phyloP scores from a whole-genome alignment of 2,888 invertebrate genomes.

The Sminthurides aquaticus region DNA sequence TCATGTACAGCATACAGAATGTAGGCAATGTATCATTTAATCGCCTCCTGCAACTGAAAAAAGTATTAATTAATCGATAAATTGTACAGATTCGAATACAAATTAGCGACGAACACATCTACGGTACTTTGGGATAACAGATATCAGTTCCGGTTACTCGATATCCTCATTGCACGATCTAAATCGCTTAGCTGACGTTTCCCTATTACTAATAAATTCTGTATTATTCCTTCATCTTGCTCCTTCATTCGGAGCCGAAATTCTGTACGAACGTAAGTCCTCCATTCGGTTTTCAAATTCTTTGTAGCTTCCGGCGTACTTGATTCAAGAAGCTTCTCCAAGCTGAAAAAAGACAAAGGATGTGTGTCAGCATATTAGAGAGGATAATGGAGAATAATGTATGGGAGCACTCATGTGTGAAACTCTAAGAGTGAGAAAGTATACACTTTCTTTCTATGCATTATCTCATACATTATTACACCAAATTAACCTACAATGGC shows the following conservation, averaged over 20 bases:
- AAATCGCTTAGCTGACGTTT: conserved; percentile 34
- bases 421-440: no score
- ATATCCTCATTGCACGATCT: conserved; percentile 27
- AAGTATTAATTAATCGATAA: no score
- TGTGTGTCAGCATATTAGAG: not conserved
- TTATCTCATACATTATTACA: no score
- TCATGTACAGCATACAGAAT: no score
- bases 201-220: conserved; percentile 30
- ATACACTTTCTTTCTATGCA: no score
- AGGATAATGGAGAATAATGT: no score
- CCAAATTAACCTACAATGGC: not conserved
- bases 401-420: no score
- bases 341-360: conserved; percentile 16
- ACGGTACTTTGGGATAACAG: no score
- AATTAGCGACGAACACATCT: no score
- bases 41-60: no score
- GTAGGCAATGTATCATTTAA: no score
- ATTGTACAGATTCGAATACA: no score
- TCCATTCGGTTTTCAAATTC: conserved; percentile 25
- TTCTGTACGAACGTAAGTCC: conserved; percentile 30
- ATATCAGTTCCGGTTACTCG: conserved; percentile 10
- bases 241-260: conserved; percentile 30
- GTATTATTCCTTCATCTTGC: conserved; percentile 28
- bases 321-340: conserved; percentile 23
- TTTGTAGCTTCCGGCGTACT: conserved; percentile 8